Evolutionary conservation across 2,113 vertebrate species (phyloP).

Genomic region (Microtus ochrogaster): DNA sequence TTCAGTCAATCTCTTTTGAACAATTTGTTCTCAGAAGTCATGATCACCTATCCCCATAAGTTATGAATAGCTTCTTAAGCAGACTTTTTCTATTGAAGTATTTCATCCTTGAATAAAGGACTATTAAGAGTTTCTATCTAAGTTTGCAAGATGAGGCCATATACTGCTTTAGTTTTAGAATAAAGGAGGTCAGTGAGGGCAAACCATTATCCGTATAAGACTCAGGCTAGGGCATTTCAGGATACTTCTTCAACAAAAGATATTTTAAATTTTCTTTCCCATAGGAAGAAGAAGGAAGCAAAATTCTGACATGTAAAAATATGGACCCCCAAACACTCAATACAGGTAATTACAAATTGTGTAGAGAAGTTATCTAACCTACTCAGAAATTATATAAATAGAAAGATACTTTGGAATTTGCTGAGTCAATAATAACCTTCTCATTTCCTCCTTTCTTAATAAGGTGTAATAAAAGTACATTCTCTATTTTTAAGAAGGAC

Average conservation of each 20-base stretch:
- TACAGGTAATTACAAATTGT: background rate
- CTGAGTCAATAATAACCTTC: background rate
- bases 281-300: background rate
- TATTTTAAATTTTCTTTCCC: background rate
- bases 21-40: background rate
- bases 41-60: background rate
- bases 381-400: conserved; percentile 24
- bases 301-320: background rate
- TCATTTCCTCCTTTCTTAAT: background rate
- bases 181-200: background rate
- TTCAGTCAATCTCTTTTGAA: background rate
- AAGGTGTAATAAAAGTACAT: background rate
- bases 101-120: background rate
- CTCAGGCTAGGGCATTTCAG: background rate
- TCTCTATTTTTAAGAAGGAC: background rate
- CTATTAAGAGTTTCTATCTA: background rate
- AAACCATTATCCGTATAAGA: background rate
- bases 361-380: background rate
- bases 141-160: background rate
- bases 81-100: background rate
- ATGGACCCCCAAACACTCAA: background rate
- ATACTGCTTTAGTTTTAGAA: background rate
- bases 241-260: background rate
- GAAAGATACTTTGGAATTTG: background rate
- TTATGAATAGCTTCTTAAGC: background rate